phyloP scores from a whole-genome alignment of 2,888 invertebrate species.

The Artemia sinica region DNA sequence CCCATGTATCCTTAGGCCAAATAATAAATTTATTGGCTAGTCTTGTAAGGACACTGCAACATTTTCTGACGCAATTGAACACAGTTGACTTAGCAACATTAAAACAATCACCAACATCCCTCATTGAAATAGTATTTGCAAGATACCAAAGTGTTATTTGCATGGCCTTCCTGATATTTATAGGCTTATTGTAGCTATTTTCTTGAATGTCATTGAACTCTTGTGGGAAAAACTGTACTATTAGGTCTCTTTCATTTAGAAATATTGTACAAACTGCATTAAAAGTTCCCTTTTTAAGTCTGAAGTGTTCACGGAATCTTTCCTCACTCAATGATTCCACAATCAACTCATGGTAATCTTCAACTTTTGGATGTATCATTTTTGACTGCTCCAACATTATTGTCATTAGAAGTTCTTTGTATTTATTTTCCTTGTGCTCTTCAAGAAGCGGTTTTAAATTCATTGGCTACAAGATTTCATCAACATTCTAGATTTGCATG shows the following conservation, averaged over 20 bases:
- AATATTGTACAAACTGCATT: neutral
- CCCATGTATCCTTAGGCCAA: neutral
- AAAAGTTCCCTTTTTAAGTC: neutral
- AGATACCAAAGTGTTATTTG: constrained; percentile 5
- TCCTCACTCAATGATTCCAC: neutral
- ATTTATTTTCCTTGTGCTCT: too few relatives aligned
- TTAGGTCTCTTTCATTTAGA: neutral
- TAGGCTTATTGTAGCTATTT: neutral
- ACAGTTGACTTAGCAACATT: neutral
- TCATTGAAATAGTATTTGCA: neutral
- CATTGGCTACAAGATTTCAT: too few relatives aligned
- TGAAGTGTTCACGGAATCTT: neutral
- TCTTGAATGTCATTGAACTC: neutral
- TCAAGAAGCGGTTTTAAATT: too few relatives aligned
- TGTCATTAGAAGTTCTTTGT: too few relatives aligned
- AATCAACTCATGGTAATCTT: neutral
- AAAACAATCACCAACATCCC: neutral
- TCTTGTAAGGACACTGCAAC: constrained; percentile 7
- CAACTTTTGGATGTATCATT: neutral
- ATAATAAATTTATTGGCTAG: neutral
- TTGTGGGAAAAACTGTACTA: neutral
- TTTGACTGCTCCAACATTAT: neutral
- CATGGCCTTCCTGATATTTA: neutral
- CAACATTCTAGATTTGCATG: too few relatives aligned
- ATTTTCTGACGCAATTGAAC: neutral